Evolutionary conservation across 2,888 invertebrate species (phyloP).

Genomic region (Stratiomys singularior): DNA sequence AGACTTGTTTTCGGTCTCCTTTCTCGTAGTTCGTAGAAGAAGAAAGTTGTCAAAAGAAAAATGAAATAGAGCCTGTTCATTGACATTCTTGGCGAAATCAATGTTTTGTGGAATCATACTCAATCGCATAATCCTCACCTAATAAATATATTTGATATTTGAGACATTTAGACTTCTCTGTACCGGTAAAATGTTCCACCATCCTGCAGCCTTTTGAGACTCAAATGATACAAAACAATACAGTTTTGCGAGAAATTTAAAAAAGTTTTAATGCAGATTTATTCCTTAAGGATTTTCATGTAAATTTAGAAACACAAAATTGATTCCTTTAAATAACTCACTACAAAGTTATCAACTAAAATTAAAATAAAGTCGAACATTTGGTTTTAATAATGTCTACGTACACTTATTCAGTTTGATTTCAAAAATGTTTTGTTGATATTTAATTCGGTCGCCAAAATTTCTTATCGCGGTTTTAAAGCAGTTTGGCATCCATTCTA

Average conservation of each 20-base stretch:
- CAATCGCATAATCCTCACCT: too few species aligned
- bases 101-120: too few species aligned
- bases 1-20: too few species aligned
- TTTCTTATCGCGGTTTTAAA: conserved; percentile 8
- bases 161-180: too few species aligned
- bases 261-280: conserved; percentile 17
- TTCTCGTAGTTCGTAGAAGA: too few species aligned
- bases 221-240: conserved; percentile 20
- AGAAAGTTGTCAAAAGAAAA: too few species aligned
- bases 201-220: not conserved
- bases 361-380: not conserved
- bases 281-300: conserved; percentile 12
- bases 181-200: not conserved
- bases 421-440: not conserved
- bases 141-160: too few species aligned
- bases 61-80: too few species aligned
- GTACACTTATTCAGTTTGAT: not conserved
- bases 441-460: not conserved
- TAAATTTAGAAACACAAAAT: conserved; percentile 18
- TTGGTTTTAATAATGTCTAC: conserved; percentile 1
- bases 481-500: conserved; percentile 9
- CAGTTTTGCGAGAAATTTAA: not conserved
- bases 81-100: too few species aligned
- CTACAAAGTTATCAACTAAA: conserved; percentile 8
- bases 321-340: conserved; percentile 1